Evolutionary conservation across 1,140 invertebrate genomes (phyloP), one percentile per base, ranked within the genome.

Genomic region (Neuroterus valhalla): DNA sequence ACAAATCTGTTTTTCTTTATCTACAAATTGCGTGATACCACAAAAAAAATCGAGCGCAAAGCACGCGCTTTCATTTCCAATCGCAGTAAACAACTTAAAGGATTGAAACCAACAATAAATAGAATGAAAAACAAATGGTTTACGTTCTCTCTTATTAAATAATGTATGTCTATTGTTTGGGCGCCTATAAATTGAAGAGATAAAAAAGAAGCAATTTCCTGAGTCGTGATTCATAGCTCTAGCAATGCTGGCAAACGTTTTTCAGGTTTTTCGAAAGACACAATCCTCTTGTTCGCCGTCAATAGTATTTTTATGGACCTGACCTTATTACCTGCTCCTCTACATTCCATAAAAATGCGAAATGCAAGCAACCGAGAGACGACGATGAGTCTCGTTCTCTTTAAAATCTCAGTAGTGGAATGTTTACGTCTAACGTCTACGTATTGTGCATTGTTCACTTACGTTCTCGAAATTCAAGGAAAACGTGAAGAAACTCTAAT

Each of bases 241-340:
- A 38, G 55, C 21, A 26, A 26, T 26, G 3, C 26, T 14, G 5
- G 14, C 14, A 15, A 15, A 26, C 55, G 12, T 26, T 38, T 62
- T 62, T 62, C 15, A 5, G 55, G 31, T 62, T 62, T 62, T 62
- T 31, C 8, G n/a, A 62, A 62, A 62, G 55, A 62, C 23, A 62
- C 23, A 62, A 62, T 62, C 55, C 55, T 62, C 55, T 21, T 62
- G 55, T 31, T 62, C 55, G 55, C 26, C 14, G 55, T n/a, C 55
- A 62, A 62, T 62, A 62, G 55, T 62, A 62, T 62, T 62, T 62
- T 62, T 62, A 62, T 62, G 55, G 55, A 62, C 55, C 26, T 62
- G 55, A 62, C 55, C 55, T 62, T 62, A 62, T 62, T 62, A 62
- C 55, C 55, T 62, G 55, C 23, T 62, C 55, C 55, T 62, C 55